Conservation (phyloP, 2,888 invertebrate genomes). For the Dinocampus coccinellae region DNA sequence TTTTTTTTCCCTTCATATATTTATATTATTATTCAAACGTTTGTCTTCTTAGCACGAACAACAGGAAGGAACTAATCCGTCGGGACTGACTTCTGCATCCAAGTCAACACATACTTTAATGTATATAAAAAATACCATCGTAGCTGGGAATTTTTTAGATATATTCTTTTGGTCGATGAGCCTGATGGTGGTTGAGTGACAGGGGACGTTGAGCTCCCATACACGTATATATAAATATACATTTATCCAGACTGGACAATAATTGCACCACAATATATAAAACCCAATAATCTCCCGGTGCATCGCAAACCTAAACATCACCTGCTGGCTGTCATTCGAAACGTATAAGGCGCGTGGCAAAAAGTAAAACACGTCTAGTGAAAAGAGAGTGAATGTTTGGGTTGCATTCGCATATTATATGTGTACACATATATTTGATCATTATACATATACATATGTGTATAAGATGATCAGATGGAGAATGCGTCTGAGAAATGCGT, state of each 20-base stretch:
- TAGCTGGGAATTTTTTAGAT: slow-evolving; percentile 31
- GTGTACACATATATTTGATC: background rate
- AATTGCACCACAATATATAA: slow-evolving; percentile 43
- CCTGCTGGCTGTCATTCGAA: slow-evolving; percentile 46
- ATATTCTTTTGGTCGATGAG: slow-evolving; percentile 21
- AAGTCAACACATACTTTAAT: background rate
- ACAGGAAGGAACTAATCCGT: slow-evolving; percentile 33
- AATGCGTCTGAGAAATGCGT: slow-evolving; percentile 4
- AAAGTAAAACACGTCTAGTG: slow-evolving; percentile 9
- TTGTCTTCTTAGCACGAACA: slow-evolving; percentile 25
- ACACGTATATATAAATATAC: background rate
- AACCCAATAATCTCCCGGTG: slow-evolving; percentile 43
- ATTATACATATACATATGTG: background rate
- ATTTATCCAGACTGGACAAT: slow-evolving; percentile 35
- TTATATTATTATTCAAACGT: background rate
- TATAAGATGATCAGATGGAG: slow-evolving; percentile 4
- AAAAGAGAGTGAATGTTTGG: slow-evolving; percentile 1
- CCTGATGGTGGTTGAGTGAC: slow-evolving; percentile 28
- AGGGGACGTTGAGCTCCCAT: slow-evolving; percentile 17
- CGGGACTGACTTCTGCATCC: background rate
- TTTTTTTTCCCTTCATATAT: background rate
- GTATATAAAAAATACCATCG: slow-evolving; percentile 25
- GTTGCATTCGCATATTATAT: background rate
- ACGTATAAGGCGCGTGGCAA: slow-evolving; percentile 27
- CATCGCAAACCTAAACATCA: slow-evolving; percentile 41